These are phyloP conservation scores for Sylvia borin DNA, from an alignment of 2,797 vertebrate genomes.

Conservation along the genomic window DNA sequence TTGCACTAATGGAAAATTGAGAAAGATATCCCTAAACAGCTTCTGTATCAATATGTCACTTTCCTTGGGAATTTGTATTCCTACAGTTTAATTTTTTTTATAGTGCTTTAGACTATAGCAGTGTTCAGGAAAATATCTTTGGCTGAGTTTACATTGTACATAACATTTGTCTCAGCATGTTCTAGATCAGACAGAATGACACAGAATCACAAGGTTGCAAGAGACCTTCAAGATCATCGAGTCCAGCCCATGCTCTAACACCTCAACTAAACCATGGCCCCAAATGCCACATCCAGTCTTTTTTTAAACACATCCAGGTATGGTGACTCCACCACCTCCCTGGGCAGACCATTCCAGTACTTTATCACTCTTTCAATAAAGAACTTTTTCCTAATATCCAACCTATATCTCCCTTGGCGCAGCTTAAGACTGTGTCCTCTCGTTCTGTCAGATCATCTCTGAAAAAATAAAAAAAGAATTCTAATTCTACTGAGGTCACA, in stretches of 20 bases:
- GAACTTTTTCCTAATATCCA: not conserved
- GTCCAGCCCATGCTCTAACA: not conserved
- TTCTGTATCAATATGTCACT: not conserved
- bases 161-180: not conserved
- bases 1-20: not conserved
- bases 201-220: not conserved
- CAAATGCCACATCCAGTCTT: not conserved
- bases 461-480: not conserved
- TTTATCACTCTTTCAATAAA: not conserved
- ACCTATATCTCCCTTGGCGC: not conserved
- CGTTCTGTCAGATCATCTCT: not conserved
- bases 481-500: not conserved
- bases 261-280: not conserved
- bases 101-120: not conserved
- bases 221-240: not conserved
- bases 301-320: not conserved
- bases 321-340: not conserved
- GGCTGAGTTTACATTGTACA: not conserved
- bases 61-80: not conserved
- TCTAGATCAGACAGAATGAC: not conserved
- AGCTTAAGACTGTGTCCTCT: not conserved
- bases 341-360: not conserved
- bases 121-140: not conserved
- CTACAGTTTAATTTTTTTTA: not conserved
- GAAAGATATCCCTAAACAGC: not conserved